A percentile compares a stretch with the other conserved stretches of the same genome.
Evolutionary conservation across 2,113 vertebrate species (phyloP).

Genomic region (Xiphophorus couchianus): DNA sequence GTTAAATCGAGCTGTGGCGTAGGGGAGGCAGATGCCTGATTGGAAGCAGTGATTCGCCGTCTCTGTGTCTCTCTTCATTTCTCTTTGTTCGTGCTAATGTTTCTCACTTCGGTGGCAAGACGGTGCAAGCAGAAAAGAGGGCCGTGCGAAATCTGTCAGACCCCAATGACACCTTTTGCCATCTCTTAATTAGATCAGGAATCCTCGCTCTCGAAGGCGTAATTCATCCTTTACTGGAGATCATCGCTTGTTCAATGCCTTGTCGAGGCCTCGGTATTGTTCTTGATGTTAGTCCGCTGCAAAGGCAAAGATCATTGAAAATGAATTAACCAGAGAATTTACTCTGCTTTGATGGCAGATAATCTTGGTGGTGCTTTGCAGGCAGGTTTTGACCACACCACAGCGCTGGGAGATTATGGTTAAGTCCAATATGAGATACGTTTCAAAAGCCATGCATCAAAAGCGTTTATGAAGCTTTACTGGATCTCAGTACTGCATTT

Average conservation of each 20-base stretch:
- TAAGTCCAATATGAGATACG: too few species aligned
- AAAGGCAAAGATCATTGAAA: background rate
- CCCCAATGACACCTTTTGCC: constrained; percentile 55
- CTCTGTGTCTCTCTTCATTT: constrained; percentile 52
- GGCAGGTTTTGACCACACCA: background rate
- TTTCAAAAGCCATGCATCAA: too few species aligned
- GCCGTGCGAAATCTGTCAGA: constrained; percentile 52
- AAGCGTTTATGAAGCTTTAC: too few species aligned
- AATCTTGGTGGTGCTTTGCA: background rate
- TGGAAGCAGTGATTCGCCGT: constrained; percentile 67
- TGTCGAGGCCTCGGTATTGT: constrained; percentile 20
- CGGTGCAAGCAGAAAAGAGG: constrained; percentile 32
- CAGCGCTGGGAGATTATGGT: too few species aligned
- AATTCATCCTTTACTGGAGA: constrained; percentile 55
- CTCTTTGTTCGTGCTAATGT: constrained; percentile 50
- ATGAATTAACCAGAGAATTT: background rate
- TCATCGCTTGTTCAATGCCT: constrained; percentile 21
- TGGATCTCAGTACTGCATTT: too few species aligned
- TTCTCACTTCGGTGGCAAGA: constrained; percentile 37
- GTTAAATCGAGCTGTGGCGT: constrained; percentile 78
- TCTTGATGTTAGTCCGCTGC: background rate
- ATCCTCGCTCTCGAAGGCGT: constrained; percentile 55
- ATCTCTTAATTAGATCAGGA: constrained; percentile 72
- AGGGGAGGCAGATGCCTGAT: constrained; percentile 69
- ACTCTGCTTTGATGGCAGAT: background rate